Conservation (phyloP, 1,140 invertebrate species). For the Pseudomyrmex pallidus region DNA sequence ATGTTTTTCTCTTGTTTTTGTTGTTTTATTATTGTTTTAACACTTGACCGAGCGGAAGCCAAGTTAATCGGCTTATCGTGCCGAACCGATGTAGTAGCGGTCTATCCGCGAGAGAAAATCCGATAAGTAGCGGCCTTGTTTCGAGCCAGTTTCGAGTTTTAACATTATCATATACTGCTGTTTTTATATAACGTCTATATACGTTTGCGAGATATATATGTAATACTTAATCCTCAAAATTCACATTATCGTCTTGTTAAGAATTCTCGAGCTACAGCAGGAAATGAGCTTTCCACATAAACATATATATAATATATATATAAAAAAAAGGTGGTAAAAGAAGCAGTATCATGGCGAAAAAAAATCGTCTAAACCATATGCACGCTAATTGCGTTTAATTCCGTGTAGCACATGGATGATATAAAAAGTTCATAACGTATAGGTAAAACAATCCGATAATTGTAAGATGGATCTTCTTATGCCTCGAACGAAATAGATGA, state of each 20-base stretch:
- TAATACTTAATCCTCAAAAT: background rate
- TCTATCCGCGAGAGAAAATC: too few species aligned
- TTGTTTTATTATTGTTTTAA: too few species aligned
- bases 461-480: slow-evolving; percentile 35
- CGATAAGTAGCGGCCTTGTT: too few species aligned
- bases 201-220: too few species aligned
- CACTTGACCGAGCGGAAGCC: too few species aligned
- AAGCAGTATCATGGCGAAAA: slow-evolving; percentile 14
- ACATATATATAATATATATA: too few species aligned
- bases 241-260: slow-evolving; percentile 41
- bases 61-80: too few species aligned
- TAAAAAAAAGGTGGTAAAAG: background rate
- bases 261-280: slow-evolving; percentile 46
- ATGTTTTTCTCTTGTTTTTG: too few species aligned
- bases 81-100: too few species aligned
- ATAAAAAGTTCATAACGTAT: slow-evolving; percentile 38
- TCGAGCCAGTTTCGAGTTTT: too few species aligned
- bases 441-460: slow-evolving; percentile 50
- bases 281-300: slow-evolving; percentile 20
- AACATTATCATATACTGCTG: too few species aligned
- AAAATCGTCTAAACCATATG: slow-evolving; percentile 41
- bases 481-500: slow-evolving; percentile 26
- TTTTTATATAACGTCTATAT: too few species aligned
- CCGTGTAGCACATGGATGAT: slow-evolving; percentile 41
- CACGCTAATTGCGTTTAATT: slow-evolving; percentile 52